Evolutionary conservation across 1,140 invertebrate genomes (phyloP).

Genomic region (Drosophila biarmipes): DNA sequence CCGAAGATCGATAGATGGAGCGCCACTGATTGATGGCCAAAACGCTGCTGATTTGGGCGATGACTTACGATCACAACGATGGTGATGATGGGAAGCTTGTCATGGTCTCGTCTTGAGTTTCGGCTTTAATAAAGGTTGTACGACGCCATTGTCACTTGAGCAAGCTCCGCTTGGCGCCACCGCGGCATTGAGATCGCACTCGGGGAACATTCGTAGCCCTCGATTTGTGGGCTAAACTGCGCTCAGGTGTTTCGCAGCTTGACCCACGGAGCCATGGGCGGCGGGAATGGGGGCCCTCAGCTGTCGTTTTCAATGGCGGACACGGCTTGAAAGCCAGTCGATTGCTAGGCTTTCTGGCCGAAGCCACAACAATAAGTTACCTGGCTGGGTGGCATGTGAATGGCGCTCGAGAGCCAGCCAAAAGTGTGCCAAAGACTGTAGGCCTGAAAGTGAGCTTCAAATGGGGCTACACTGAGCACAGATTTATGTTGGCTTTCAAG

Average conservation of each 20-base stretch:
- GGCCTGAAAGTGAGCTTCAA: slow-evolving; percentile 58
- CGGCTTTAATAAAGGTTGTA: slow-evolving; percentile 50
- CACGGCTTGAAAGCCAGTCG: slow-evolving; percentile 43
- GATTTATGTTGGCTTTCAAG: not conserved
- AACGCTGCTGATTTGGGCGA: slow-evolving; percentile 25
- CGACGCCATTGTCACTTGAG: slow-evolving; percentile 70
- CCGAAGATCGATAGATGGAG: not conserved
- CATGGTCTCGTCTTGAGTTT: slow-evolving; percentile 57
- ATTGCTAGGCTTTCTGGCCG: slow-evolving; percentile 17
- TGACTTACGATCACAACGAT: slow-evolving; percentile 26
- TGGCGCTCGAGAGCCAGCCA: slow-evolving; percentile 52
- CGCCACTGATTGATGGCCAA: slow-evolving; percentile 50
- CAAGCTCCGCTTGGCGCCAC: slow-evolving; percentile 65
- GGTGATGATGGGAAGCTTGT: slow-evolving; percentile 46
- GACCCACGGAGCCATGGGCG: slow-evolving; percentile 15
- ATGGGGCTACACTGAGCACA: slow-evolving; percentile 26
- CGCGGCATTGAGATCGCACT: slow-evolving; percentile 70
- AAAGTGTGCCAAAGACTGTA: slow-evolving; percentile 76
- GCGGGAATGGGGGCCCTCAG: not conserved
- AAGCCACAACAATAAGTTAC: slow-evolving; percentile 36
- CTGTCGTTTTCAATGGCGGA: slow-evolving; percentile 64
- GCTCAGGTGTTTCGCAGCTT: slow-evolving; percentile 54
- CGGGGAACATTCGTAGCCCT: slow-evolving; percentile 14
- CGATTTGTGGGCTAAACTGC: slow-evolving; percentile 59
- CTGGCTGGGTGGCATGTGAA: slow-evolving; percentile 48